Evolutionary conservation across 2,888 invertebrate species (phyloP), one percentile per base, ranked within the genome.

Genomic region (Protophormia terraenovae): DNA sequence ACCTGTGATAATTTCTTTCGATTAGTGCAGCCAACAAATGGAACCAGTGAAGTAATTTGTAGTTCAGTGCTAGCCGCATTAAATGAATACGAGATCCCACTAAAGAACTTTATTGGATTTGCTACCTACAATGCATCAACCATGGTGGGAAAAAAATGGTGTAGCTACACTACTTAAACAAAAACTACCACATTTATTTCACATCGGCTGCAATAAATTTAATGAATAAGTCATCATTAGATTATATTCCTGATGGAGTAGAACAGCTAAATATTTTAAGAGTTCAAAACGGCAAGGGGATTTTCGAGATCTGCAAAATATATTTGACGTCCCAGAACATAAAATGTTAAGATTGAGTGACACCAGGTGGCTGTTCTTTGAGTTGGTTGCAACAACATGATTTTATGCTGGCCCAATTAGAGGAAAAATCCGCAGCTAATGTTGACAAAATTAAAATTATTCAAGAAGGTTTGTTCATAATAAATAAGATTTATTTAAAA

Each of bases 131-230:
- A 53, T 14, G 53, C 27, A 12, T 24, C 53, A 1, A 24, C 53
- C 53, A 47, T 71, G 69, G 22, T 50, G 50, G 50, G 22, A 93
- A 93, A 64, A 50, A 50, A 55, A 27, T 29, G 67, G 72, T 32
- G 60, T 79, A 0, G 67, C 38, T 14, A 47, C 72, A 10, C 60
- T 79, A 22, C 55, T 60, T 47, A 60, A 71, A n/a, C 16, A 58
- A 58, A 60, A 79, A 60, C 32, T 79, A 24, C 71, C 79, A 0
- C 12, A 62, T 14, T 16, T 71, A 6, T 53, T 53, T 6, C 19
- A 47, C 19, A 47, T 47, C 3, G 47, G 47, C 6, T 47, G 47
- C 19, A 3, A 22, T 55, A 1, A 45, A 67, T 45, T 16, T 79
- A 32, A 47, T 71, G 1, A 62, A 69, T 27, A 35, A 19, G 0